Conservation (phyloP, 2,888 invertebrate species). For the Octodonta nipae region DNA sequence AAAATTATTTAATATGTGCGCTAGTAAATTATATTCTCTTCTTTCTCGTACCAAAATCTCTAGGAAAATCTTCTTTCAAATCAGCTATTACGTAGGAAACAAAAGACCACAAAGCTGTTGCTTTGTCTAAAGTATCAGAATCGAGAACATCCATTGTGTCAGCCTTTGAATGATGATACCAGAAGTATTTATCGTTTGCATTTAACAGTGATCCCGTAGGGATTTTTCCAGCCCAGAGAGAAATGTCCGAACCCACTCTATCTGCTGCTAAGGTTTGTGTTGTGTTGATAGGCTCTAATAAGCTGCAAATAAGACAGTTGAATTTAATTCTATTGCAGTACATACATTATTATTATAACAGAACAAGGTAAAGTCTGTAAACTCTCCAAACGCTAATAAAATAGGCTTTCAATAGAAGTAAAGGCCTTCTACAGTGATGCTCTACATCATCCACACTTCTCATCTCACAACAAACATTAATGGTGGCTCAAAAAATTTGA, state of each 20-base stretch:
- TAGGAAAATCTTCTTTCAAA: slow-evolving; percentile 53
- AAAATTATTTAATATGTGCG: background rate
- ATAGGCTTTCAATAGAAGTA: no score
- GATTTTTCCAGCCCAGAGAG: slow-evolving; percentile 45
- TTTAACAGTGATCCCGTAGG: slow-evolving; percentile 58
- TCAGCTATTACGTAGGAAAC: slow-evolving; percentile 68
- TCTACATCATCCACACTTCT: no score
- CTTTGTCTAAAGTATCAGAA: slow-evolving; percentile 53
- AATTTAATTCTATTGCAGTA: no score
- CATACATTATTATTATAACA: no score
- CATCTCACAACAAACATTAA: no score
- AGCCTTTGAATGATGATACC: slow-evolving; percentile 65
- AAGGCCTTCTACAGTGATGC: no score
- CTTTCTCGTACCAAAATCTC: slow-evolving; percentile 19
- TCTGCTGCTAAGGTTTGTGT: slow-evolving; percentile 39
- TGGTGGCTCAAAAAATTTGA: no score
- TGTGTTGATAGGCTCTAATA: slow-evolving; percentile 55
- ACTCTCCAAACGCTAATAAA: no score
- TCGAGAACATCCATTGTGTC: slow-evolving; percentile 68
- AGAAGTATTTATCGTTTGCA: slow-evolving; percentile 56
- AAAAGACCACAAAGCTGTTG: slow-evolving; percentile 66
- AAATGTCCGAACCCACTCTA: slow-evolving; percentile 56
- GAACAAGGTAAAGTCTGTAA: no score
- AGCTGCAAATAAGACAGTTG: no score
- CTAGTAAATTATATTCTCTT: background rate